Base-by-base conservation (phyloP, 2,113 vertebrate species). In the Amia ocellicauda region DNA sequence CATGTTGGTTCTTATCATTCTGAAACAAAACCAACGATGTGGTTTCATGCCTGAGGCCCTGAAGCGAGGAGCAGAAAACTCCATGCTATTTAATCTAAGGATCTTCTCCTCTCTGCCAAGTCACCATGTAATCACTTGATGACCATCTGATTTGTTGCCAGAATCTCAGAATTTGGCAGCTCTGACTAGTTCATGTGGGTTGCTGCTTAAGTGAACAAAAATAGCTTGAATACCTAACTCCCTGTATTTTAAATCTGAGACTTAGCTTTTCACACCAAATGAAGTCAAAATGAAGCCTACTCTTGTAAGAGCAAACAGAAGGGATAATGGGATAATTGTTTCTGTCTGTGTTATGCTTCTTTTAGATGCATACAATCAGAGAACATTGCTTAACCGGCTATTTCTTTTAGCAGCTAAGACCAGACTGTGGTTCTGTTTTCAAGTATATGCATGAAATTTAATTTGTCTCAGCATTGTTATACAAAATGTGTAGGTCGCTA, bases 81-180 rank as follows among this genome's bases (percentile, higher is more conserved):
- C 31, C 11, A 11, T 11, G 11, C 5, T 36, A 36, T 76, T 83
- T 83, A 83, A 83, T 84, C 74, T 69, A 75, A 80, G 78, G 74
- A 78, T 82, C 73, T 79, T 67, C 74, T 69, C 54, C 70, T 40
- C 50, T 70, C 72, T 84, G 84, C 78, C 82, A 84, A 85, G 79
- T 79, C 82, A 72, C 72, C 64, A 62, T 85, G 83, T 86, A 85
- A 86, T 86, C 79, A 61, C 73, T 83, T 80, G 81, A 83, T 79
- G 83, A 80, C 80, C 79, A 78, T 70, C 69, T 75, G 61, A 10
- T 29, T 51, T 72, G 20, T 63, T 74, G 73, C 80, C 78, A 84
- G n/a, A 54, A 20, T 42, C 2, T 31, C 69, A 72, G 67, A 31
- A 45, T 36, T 49, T 62, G 50, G 49, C 49, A 63, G 52, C 4